Base-by-base conservation (phyloP, 2,113 vertebrate species). In the Probosciger aterrimus region DNA sequence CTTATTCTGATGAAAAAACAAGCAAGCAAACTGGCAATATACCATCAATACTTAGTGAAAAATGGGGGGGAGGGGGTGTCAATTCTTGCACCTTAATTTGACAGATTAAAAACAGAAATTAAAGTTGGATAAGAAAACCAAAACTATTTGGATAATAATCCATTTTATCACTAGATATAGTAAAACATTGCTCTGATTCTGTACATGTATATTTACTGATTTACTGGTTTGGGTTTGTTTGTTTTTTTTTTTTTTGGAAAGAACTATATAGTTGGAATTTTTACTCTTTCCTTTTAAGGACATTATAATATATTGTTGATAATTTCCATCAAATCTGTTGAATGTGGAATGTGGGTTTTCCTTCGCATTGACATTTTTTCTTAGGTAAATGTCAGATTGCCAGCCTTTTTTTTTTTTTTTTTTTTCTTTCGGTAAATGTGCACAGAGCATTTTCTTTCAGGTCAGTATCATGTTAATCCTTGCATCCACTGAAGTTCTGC, bases 351-450 rank as follows among this genome's bases (percentile, higher is more conserved):
- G 27, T 62, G 8, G 57, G 3, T 67, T 95, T 91, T 89, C 35
- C 15, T 55, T 79, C 4, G 57, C 63, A 76, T 23, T 85, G 82
- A 49, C 18, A 64, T 88, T 85, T 91, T 91, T 85, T 68, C 11
- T n/a, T 80, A 39, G 4, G 35, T 53, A 86, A 89, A 93, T 82
- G n/a, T 80, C 73, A 86, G 46, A 86, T 52, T 85, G 10, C 3
- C 3, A 14, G 5, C 1, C 6, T 55, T 59, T 27, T 43, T 19
- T 7, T 13, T 44, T 44, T 33, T 11, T 65, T 2, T 2, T 3
- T 53, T 2, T 2, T 27, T 13, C 3, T 86, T 85, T 79, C 24
- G 60, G 23, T 35, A 67, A 93, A 35, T 27, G 15, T 46, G 35
- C 37, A 50, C 6, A 37, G n/a, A 82, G 70, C 4, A 28, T 85